Evolutionary conservation across 1,140 invertebrate species (phyloP), one percentile per base, ranked within the genome.

Genomic region (Drosophila lowei): DNA sequence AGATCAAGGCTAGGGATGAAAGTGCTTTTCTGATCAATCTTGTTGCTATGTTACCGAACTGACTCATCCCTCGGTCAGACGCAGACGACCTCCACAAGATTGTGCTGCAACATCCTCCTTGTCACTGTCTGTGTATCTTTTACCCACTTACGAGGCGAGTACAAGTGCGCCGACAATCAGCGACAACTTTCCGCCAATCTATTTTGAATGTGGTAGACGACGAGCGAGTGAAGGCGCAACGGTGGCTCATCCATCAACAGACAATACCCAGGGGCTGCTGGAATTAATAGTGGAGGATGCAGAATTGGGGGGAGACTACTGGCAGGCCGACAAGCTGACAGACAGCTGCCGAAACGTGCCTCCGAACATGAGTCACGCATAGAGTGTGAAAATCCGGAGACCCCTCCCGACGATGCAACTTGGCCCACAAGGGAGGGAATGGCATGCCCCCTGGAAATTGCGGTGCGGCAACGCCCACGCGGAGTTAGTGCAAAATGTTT

Each of bases 271-370:
- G 71, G 23, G 25, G 46, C 64, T 76, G 46, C 64, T 76, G 59
- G 50, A 76, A 50, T 23, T 56, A 74, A 52, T 62, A 47, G 34
- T 42, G 41, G 1, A 11, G 13, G 21, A 21, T 2, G 21, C 25
- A n/a, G 7, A 15, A 11, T 18, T 2, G 18, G 18, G 18, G 18
- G 18, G 18, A 18, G 1, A 18, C 18, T 18, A 18, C 18, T 18
- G 18, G 18, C 18, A 18, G 18, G 18, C 18, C 1, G 18, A 18
- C 18, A 18, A 18, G 18, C 18, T 18, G 61, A 72, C 49, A 65
- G 66, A 79, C 62, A 77, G 80, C 66, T 85, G 80, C 72, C 48
- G 79, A 85, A 63, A 85, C 79, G 80, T 83, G 79, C 71, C 80
- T 59, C 47, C 47, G 52, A 60, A 70, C 79, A 80, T 85, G 80